These are phyloP conservation scores for Chrysopa pallens DNA, from an alignment of 1,140 invertebrate genomes.

Conservation along the genomic window DNA sequence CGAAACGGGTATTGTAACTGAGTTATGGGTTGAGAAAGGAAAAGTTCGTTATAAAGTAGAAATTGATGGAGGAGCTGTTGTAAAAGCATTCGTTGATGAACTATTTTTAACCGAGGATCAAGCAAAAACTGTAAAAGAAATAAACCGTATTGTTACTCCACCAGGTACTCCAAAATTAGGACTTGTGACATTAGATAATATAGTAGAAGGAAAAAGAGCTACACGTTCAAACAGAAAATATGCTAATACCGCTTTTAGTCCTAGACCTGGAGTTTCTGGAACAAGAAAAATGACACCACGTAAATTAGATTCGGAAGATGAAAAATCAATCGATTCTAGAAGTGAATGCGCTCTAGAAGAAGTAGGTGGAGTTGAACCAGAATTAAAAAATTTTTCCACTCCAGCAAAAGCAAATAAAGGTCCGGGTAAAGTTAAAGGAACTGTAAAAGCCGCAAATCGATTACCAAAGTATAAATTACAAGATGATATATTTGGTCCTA, in stretches of 20 bases:
- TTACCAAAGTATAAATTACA: background rate
- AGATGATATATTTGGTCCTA: conserved; percentile 30
- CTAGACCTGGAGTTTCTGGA: conserved; percentile 1
- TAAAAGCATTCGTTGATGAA: conserved; percentile 23
- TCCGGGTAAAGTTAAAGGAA: conserved; percentile 13
- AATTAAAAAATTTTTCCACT: conserved; percentile 9
- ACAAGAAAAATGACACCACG: background rate
- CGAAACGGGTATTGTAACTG: conserved; percentile 24
- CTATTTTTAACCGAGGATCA: conserved; percentile 29
- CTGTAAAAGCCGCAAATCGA: conserved; percentile 1
- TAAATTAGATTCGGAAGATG: background rate
- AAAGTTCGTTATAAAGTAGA: conserved; percentile 26
- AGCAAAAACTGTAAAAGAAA: conserved; percentile 23
- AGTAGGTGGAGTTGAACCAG: background rate
- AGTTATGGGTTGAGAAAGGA: conserved; percentile 23
- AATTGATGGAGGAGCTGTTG: conserved; percentile 16
- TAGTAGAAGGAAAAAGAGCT: background rate
- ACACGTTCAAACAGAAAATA: background rate
- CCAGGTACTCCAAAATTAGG: too few species aligned
- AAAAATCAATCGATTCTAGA: background rate
- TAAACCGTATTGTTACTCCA: background rate
- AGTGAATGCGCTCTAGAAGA: background rate
- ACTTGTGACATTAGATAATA: background rate
- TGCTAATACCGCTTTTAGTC: background rate
- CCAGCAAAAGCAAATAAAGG: conserved; percentile 13